phyloP scores from a whole-genome alignment of 2,113 vertebrate species.

The Ptyas mucosa region DNA sequence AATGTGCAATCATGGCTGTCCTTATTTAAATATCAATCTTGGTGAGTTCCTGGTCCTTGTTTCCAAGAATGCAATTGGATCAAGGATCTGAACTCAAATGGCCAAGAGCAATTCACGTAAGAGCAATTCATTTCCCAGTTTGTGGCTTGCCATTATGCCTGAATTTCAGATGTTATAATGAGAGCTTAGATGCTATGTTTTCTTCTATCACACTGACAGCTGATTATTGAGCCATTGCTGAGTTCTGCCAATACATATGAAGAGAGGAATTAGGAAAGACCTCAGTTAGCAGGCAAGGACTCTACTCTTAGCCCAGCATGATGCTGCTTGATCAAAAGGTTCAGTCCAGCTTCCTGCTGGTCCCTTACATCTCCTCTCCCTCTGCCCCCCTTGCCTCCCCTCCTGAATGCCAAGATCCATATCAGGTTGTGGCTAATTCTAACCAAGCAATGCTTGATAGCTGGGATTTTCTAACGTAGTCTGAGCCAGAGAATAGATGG shows the following conservation, averaged over 20 bases:
- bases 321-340: conserved; percentile 56
- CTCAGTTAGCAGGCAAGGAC: not conserved
- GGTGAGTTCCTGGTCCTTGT: not conserved
- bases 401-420: not conserved
- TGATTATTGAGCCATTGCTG: not conserved
- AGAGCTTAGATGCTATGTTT: conserved; percentile 5
- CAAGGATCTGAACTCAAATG: not conserved
- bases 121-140: not conserved
- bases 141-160: not conserved
- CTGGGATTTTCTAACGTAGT: not conserved
- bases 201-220: not conserved
- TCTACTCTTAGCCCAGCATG: conserved; percentile 46
- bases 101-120: too few relatives aligned
- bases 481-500: not conserved
- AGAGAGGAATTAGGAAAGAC: conserved; percentile 28
- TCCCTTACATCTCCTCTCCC: not conserved
- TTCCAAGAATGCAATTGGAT: not conserved
- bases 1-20: not conserved
- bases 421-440: conserved; percentile 15
- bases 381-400: fast-evolving
- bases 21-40: not conserved
- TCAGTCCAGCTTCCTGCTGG: conserved; percentile 7
- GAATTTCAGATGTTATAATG: not conserved
- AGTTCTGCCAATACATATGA: conserved; percentile 8
- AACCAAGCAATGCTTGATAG: not conserved